These are phyloP conservation scores for Lophotis ruficrista DNA, from an alignment of 2,113 vertebrate species.

Conservation along the genomic window DNA sequence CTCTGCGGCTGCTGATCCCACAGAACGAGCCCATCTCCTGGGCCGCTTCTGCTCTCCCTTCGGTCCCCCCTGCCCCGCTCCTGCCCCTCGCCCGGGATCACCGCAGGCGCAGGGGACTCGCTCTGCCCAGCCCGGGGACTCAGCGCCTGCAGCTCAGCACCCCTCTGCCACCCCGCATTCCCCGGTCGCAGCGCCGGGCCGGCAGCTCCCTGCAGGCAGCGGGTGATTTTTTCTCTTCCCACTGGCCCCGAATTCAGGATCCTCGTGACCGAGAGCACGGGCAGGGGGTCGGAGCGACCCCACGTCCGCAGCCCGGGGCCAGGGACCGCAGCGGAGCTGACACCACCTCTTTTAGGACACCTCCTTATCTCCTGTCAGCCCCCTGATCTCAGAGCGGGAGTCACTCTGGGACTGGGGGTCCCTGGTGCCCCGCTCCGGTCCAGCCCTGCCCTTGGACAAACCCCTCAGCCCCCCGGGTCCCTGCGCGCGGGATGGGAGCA, in stretches of 20 bases:
- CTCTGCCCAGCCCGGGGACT: fast-evolving
- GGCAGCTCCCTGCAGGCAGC: not conserved
- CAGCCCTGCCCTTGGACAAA: not conserved
- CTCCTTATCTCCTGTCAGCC: not conserved
- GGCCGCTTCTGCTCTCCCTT: not conserved
- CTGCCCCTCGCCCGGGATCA: not conserved
- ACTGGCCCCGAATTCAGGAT: not conserved
- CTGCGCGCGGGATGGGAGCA: fast-evolving
- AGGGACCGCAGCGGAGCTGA: not conserved
- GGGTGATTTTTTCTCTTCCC: not conserved
- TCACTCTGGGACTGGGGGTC: fast-evolving
- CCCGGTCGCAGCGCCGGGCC: not conserved
- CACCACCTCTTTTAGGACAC: not conserved
- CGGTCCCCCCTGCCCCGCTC: not conserved
- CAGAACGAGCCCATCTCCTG: not conserved
- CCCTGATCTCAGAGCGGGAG: not conserved
- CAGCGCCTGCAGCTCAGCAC: not conserved
- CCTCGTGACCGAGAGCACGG: not conserved
- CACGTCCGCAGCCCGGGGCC: not conserved
- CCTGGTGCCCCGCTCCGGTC: not conserved
- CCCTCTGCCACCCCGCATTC: fast-evolving
- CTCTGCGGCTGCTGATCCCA: fast-evolving
- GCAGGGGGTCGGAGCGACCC: fast-evolving
- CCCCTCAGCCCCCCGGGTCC: not conserved
- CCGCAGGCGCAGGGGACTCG: fast-evolving